These are phyloP conservation scores for Psilopogon haemacephalus DNA, from an alignment of 2,113 vertebrate genomes.

Conservation along the genomic window DNA sequence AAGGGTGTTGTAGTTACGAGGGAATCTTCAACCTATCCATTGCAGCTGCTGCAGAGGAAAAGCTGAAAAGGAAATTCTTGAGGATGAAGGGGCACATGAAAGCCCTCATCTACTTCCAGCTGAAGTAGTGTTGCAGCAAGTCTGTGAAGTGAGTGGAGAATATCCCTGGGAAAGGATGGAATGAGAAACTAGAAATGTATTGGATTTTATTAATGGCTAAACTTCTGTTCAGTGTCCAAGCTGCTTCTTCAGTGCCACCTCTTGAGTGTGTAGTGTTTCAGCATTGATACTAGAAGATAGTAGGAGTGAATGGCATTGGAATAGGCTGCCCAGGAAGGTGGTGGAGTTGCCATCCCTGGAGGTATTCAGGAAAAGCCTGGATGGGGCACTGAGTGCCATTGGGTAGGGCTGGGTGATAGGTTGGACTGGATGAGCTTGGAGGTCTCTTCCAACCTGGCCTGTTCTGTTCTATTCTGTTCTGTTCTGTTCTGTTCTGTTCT, in stretches of 20 bases:
- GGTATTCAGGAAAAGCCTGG: too few species aligned
- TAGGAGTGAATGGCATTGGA: too few species aligned
- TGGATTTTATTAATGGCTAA: not conserved
- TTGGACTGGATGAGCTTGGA: too few species aligned
- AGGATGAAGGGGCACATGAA: constrained; percentile 10
- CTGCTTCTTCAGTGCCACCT: not conserved
- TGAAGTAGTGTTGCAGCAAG: not conserved
- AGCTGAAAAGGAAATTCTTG: constrained; percentile 27
- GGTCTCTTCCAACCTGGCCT: too few species aligned
- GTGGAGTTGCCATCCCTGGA: too few species aligned
- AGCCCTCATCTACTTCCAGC: constrained; percentile 5
- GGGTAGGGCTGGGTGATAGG: too few species aligned
- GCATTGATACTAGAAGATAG: not conserved
- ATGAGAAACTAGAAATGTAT: not conserved
- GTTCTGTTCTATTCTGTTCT: too few species aligned
- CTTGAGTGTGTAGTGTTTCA: not conserved
- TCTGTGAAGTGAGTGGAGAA: not conserved
- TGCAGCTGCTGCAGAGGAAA: not conserved
- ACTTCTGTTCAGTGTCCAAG: not conserved
- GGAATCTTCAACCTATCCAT: not conserved
- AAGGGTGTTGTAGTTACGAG: not conserved
- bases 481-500: too few species aligned
- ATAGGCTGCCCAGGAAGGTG: too few species aligned
- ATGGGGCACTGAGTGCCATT: too few species aligned
- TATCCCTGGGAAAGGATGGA: not conserved